These are phyloP conservation scores for Sicus ferrugineus DNA, from an alignment of 2,888 invertebrate genomes.

Conservation along the genomic window DNA sequence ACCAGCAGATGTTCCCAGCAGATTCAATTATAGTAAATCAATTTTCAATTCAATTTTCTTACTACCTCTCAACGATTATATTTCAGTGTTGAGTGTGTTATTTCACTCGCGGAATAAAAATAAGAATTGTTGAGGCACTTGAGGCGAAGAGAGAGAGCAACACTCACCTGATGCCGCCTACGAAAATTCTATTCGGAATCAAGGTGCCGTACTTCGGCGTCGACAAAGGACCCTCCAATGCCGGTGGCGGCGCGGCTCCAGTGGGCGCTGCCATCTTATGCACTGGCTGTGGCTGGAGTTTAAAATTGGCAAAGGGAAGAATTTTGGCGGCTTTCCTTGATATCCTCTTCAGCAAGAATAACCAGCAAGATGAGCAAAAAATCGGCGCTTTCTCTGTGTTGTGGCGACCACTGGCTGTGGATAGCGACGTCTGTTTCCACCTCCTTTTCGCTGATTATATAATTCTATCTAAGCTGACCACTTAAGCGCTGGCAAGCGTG, in stretches of 20 bases:
- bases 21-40: not conserved
- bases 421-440: not conserved
- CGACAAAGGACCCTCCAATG: constrained; percentile 63
- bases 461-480: not conserved
- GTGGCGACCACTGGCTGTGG: not conserved
- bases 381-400: not conserved
- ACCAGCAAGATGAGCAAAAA: constrained; percentile 28
- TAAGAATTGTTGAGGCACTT: not conserved
- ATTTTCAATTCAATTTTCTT: not conserved
- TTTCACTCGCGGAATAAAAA: no score
- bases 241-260: constrained; percentile 56
- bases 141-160: not conserved
- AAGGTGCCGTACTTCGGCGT: constrained; percentile 78
- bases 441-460: not conserved
- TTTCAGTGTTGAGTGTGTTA: no score
- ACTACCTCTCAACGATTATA: no score
- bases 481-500: constrained; percentile 14
- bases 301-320: constrained; percentile 60
- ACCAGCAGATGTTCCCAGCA: not conserved
- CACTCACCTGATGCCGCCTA: constrained; percentile 85
- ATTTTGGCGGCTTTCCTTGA: constrained; percentile 52
- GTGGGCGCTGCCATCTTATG: constrained; percentile 61
- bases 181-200: constrained; percentile 94
- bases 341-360: constrained; percentile 18
- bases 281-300: constrained; percentile 60